A percentile compares a stretch with the other conserved stretches of the same genome.
phyloP scores from a whole-genome alignment of 1,140 invertebrate species.

The Apolygus lucorum region DNA sequence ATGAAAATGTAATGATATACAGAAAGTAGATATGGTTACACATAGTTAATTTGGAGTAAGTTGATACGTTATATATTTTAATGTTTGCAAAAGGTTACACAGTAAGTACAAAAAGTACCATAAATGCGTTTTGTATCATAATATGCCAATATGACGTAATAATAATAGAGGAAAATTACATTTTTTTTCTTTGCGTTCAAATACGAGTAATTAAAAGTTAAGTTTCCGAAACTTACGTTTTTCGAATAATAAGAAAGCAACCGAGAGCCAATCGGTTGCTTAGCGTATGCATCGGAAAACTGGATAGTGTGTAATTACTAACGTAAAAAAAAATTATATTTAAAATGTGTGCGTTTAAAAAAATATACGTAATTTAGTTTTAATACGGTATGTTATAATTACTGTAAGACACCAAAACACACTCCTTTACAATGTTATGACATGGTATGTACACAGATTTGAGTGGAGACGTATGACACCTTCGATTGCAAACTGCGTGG shows the following conservation, averaged over 20 bases:
- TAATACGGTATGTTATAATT: no score
- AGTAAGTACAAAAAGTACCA: not conserved
- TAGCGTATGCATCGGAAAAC: not conserved
- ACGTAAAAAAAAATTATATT: not conserved
- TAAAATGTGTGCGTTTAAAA: not conserved
- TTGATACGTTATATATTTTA: not conserved
- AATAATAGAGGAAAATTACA: not conserved
- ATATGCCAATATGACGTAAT: not conserved
- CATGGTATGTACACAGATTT: not conserved
- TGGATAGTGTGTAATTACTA: not conserved
- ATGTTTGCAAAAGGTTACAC: not conserved
- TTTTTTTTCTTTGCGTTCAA: not conserved
- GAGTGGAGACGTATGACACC: not conserved
- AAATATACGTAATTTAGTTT: not conserved
- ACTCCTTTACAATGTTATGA: not conserved
- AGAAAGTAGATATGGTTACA: no score
- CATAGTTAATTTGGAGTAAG: no score
- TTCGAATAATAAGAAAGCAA: not conserved
- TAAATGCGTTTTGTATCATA: not conserved
- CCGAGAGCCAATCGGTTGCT: not conserved
- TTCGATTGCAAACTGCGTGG: no score
- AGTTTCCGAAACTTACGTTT: not conserved
- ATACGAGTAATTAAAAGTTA: no score
- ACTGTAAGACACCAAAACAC: not conserved
- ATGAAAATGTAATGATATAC: no score